phyloP scores from a whole-genome alignment of 2,113 vertebrate genomes.

The Craseonycteris thonglongyai region DNA sequence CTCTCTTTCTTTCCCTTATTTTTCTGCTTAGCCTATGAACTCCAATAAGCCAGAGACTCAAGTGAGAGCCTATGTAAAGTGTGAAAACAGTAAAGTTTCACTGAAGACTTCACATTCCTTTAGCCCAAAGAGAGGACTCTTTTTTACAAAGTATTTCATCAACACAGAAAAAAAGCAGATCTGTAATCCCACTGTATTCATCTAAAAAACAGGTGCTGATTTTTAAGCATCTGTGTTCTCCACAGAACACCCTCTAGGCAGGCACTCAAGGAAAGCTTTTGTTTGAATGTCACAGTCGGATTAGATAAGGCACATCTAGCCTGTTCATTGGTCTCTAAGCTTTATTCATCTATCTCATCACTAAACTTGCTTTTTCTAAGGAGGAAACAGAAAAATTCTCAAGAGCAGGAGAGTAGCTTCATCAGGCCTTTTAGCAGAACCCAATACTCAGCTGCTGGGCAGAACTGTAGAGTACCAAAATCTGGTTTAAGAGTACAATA shows the following conservation, averaged over 20 bases:
- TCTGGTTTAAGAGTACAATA: not conserved
- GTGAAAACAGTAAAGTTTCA: not conserved
- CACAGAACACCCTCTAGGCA: not conserved
- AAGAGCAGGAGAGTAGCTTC: not conserved
- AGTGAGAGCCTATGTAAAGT: not conserved
- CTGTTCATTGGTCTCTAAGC: slow-evolving; percentile 57
- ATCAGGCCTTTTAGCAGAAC: not conserved
- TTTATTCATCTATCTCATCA: slow-evolving; percentile 41
- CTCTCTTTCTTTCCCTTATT: not conserved
- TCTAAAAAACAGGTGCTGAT: not conserved
- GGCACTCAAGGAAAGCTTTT: slow-evolving; percentile 46
- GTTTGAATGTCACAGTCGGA: slow-evolving; percentile 37
- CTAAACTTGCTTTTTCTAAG: slow-evolving; percentile 36
- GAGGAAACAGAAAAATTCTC: not conserved
- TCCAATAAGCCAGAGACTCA: not conserved
- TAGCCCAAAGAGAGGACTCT: not conserved
- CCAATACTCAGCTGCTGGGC: not conserved
- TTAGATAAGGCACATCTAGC: slow-evolving; percentile 30
- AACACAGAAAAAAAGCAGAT: not conserved
- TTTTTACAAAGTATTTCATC: not conserved
- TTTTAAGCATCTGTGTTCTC: not conserved
- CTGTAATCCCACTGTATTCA: not conserved
- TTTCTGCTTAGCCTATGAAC: not conserved
- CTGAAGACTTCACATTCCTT: not conserved
- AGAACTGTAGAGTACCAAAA: not conserved